A percentile compares a stretch with the other conserved stretches of the same genome.
These are phyloP conservation scores for Erethizon dorsatum DNA, from an alignment of 2,797 vertebrate species.

Conservation along the genomic window DNA sequence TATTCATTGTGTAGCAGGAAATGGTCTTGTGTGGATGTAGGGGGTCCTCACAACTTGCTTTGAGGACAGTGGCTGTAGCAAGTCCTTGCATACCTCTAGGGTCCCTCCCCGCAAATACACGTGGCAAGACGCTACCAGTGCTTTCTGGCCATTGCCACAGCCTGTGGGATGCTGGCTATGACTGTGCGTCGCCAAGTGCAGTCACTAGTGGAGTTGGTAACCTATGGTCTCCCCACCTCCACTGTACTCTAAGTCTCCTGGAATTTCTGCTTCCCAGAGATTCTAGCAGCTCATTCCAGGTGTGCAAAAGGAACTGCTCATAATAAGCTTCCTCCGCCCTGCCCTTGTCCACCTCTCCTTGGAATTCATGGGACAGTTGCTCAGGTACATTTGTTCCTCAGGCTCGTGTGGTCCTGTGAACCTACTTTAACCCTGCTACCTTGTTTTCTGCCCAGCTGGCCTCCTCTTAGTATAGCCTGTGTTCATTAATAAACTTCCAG, in stretches of 20 bases:
- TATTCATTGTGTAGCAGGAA: not conserved
- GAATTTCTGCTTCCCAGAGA: not conserved
- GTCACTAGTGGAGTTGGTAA: too few species aligned
- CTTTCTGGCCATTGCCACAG: not conserved
- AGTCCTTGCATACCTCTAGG: not conserved
- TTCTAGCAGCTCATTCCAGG: not conserved
- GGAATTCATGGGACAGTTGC: not conserved
- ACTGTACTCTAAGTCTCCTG: not conserved
- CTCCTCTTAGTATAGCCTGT: not conserved
- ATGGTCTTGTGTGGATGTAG: not conserved
- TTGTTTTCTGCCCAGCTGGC: not conserved
- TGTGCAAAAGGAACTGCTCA: constrained; percentile 17
- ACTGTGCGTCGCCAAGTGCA: not conserved
- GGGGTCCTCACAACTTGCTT: not conserved
- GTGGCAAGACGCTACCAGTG: too few species aligned
- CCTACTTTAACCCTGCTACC: not conserved
- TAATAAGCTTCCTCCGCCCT: not conserved
- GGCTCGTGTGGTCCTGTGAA: not conserved
- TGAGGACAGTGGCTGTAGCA: not conserved
- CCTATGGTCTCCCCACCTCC: too few species aligned
- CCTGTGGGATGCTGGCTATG: not conserved
- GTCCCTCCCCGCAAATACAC: not conserved
- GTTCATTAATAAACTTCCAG: not conserved
- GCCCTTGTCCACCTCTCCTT: not conserved
- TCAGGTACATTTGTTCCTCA: not conserved